Conservation (phyloP, 2,113 vertebrate species). For the Dicaeum eximium region DNA sequence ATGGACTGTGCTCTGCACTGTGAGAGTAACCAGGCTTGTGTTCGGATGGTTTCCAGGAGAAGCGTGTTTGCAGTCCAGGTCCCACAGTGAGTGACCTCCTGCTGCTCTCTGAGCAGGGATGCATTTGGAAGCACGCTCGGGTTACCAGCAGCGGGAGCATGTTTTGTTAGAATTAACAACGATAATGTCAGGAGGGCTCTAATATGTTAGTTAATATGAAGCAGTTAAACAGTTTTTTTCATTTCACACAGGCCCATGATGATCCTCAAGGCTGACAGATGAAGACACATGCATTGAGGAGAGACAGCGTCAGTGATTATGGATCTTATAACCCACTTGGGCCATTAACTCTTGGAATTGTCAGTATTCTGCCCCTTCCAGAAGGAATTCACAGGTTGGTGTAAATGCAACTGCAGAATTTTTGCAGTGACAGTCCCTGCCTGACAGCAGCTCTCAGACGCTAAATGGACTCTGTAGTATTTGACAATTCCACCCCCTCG, state of each 20-base stretch:
- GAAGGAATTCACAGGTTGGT: not conserved
- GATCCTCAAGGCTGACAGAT: constrained; percentile 1
- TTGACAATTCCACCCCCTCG: not conserved
- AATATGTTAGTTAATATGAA: not conserved
- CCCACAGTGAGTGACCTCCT: not conserved
- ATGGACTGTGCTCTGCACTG: rapidly evolving
- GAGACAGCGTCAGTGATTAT: not conserved
- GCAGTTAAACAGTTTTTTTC: not conserved
- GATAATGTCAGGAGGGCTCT: not conserved
- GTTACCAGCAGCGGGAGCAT: not conserved
- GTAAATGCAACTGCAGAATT: not conserved
- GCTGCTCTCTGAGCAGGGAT: not conserved
- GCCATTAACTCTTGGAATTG: not conserved
- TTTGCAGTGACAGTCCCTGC: not conserved
- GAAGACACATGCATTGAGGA: not conserved
- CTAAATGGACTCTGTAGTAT: not conserved
- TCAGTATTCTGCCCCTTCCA: not conserved
- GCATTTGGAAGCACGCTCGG: not conserved
- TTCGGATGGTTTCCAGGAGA: not conserved
- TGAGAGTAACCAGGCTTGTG: not conserved
- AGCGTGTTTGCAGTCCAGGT: not conserved
- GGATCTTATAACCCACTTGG: not conserved
- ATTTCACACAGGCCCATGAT: not conserved
- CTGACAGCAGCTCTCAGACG: not conserved
- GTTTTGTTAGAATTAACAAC: not conserved